phyloP scores from a whole-genome alignment of 2,888 invertebrate species.

The Pimpla rufipes region DNA sequence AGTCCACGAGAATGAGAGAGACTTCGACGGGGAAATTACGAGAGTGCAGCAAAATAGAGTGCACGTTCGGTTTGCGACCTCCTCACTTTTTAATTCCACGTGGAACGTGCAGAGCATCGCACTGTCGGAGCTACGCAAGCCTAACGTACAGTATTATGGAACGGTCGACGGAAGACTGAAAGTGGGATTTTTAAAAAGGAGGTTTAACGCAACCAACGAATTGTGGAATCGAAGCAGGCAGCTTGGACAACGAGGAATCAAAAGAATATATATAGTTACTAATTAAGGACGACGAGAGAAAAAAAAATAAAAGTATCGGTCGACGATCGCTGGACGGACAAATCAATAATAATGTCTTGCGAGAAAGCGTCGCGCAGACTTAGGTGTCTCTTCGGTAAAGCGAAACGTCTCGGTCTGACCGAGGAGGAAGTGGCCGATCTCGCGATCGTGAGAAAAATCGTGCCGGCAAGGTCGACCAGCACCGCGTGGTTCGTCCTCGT shows the following conservation, averaged over 20 bases:
- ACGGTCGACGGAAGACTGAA: slow-evolving; percentile 9
- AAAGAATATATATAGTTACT: slow-evolving; percentile 16
- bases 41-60: slow-evolving; percentile 11
- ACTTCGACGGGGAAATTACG: slow-evolving; percentile 26
- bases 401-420: slow-evolving; percentile 76
- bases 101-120: not conserved
- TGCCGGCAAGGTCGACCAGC: slow-evolving; percentile 72
- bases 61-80: not conserved
- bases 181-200: not conserved
- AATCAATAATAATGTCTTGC: slow-evolving; percentile 76
- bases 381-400: slow-evolving; percentile 75
- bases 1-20: slow-evolving; percentile 65
- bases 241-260: not conserved
- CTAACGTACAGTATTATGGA: not conserved
- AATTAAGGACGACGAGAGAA: slow-evolving; percentile 19
- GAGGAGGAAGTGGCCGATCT: slow-evolving; percentile 77
- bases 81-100: not conserved
- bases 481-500: slow-evolving; percentile 74
- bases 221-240: slow-evolving; percentile 23
- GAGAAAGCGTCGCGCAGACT: slow-evolving; percentile 80
- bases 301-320: slow-evolving; percentile 11
- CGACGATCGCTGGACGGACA: slow-evolving; percentile 14
- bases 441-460: slow-evolving; percentile 76
- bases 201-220: slow-evolving; percentile 41
- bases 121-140: not conserved